These are phyloP conservation scores for Fregata magnificens DNA, from an alignment of 2,113 vertebrate genomes.

Conservation along the genomic window DNA sequence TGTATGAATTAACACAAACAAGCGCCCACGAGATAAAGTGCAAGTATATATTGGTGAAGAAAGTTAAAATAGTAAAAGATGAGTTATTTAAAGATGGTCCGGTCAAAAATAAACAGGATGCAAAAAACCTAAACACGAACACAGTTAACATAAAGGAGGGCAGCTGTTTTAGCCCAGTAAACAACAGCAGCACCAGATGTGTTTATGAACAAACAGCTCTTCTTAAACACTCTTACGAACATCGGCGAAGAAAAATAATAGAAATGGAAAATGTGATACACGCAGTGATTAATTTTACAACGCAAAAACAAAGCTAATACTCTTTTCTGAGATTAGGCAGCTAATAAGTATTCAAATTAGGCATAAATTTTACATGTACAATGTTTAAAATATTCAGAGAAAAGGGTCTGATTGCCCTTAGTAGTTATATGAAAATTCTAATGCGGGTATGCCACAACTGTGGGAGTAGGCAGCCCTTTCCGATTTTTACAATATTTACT, in stretches of 20 bases:
- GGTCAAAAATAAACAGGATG: constrained; percentile 75
- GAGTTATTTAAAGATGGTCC: constrained; percentile 62
- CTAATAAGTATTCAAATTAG: constrained; percentile 99
- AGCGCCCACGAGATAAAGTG: neutral
- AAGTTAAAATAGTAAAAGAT: constrained; percentile 13
- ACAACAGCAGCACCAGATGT: constrained; percentile 81
- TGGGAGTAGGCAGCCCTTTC: constrained; percentile 72
- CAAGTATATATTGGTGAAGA: neutral
- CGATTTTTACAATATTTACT: constrained; percentile 72
- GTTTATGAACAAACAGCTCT: constrained; percentile 84
- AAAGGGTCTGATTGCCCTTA: constrained; percentile 94
- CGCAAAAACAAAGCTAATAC: constrained; percentile 91
- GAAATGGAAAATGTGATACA: constrained; percentile 76
- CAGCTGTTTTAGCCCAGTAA: constrained; percentile 76
- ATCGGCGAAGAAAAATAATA: constrained; percentile 73
- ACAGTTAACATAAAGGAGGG: constrained; percentile 62
- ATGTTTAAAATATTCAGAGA: constrained; percentile 99
- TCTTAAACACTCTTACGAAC: constrained; percentile 70
- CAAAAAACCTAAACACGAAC: constrained; percentile 70
- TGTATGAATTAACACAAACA: constrained; percentile 5
- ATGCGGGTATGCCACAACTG: constrained; percentile 77
- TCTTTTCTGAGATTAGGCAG: constrained; percentile 89
- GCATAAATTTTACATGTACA: constrained; percentile 99
- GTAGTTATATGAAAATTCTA: constrained; percentile 94
- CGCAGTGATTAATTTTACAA: constrained; percentile 88